Conservation (phyloP, 2,797 vertebrate species). For the Eospalax fontanierii region DNA sequence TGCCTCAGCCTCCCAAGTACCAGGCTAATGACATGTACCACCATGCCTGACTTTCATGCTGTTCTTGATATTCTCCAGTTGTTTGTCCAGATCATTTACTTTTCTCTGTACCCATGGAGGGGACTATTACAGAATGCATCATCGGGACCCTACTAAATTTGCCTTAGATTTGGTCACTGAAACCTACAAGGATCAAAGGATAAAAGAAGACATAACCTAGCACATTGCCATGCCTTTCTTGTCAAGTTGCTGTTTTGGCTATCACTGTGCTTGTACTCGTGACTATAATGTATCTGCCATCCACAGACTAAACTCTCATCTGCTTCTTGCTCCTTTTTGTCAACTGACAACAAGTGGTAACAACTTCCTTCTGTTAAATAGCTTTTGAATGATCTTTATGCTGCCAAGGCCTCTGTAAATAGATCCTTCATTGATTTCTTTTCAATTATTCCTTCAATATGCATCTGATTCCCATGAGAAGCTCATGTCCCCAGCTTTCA, state of each 20-base stretch:
- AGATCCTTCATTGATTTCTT: constrained; percentile 1
- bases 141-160: not conserved
- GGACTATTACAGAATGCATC: not conserved
- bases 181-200: not conserved
- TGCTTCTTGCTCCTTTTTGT: not conserved
- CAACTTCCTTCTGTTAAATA: not conserved
- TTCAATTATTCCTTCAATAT: not conserved
- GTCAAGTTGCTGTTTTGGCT: not conserved
- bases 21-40: too few species aligned
- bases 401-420: not conserved
- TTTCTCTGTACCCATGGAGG: not conserved
- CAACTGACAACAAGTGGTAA: too few species aligned
- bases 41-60: not conserved
- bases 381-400: not conserved
- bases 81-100: not conserved
- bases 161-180: not conserved
- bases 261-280: not conserved
- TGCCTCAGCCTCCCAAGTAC: too few species aligned
- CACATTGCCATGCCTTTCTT: not conserved
- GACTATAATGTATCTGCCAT: accelerated
- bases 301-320: not conserved
- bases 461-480: not conserved
- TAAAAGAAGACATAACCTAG: not conserved
- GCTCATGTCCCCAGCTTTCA: not conserved
- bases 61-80: not conserved